Evolutionary conservation across 2,888 invertebrate genomes (phyloP).

Genomic region (Conus canariensis): DNA sequence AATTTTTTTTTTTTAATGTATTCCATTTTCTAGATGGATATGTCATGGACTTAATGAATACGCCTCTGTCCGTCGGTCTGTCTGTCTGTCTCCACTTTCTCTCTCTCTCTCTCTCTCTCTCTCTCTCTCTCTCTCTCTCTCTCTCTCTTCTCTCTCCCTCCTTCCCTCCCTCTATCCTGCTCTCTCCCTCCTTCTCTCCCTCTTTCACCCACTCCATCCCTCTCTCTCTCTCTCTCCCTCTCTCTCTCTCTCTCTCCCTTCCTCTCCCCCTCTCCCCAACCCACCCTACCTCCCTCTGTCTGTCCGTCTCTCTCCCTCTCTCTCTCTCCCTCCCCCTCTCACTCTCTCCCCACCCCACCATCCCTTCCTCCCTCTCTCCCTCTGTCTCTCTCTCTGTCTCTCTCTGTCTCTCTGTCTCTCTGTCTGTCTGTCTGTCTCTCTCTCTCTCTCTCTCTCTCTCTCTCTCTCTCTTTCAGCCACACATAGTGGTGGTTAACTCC

Average conservation of each 20-base stretch:
- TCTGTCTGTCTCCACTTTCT: neutral
- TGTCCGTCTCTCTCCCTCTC: neutral
- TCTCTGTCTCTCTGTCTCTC: neutral
- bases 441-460: neutral
- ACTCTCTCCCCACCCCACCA: neutral
- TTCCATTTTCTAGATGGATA: too few species aligned
- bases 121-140: neutral
- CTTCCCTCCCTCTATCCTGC: neutral
- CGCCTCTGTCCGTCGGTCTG: too few species aligned
- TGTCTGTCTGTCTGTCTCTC: neutral
- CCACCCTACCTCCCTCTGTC: neutral
- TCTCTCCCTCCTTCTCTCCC: neutral
- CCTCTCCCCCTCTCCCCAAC: neutral
- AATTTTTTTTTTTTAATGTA: too few species aligned
- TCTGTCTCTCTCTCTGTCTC: too few species aligned
- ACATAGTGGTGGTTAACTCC: too few species aligned
- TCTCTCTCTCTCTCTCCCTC: slow-evolving; percentile 26
- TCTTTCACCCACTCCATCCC: neutral
- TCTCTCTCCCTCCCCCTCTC: too few species aligned
- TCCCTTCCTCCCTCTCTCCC: too few species aligned
- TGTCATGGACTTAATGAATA: too few species aligned
- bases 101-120: neutral
- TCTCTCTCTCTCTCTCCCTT: slow-evolving; percentile 19
- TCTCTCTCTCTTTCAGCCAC: neutral
- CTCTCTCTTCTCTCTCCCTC: neutral